A percentile compares a stretch with the other conserved stretches of the same genome.
These are phyloP conservation scores for Nemopilema nomurai DNA, from an alignment of 30 jellyfish, hydroid and myxozoan species.

Conservation along the genomic window DNA sequence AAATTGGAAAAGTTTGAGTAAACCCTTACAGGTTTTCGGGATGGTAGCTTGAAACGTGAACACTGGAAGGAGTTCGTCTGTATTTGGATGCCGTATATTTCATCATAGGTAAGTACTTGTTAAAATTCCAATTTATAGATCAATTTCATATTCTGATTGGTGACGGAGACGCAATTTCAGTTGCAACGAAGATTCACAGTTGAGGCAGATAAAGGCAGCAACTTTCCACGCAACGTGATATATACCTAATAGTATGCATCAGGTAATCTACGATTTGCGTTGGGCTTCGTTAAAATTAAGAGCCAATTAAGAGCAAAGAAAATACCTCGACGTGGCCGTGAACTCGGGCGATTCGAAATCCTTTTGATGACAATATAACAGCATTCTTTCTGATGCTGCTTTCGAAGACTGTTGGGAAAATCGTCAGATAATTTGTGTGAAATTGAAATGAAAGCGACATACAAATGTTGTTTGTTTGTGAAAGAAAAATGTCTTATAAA, in stretches of 20 bases:
- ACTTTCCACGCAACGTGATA: neutral
- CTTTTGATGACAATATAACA: slow-evolving; percentile 80
- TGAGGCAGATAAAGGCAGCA: neutral
- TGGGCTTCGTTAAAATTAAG: neutral
- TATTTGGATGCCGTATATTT: neutral
- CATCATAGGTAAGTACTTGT: neutral
- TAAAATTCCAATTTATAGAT: neutral
- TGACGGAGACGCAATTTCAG: neutral
- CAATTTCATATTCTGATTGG: neutral
- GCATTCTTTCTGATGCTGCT: slow-evolving; percentile 66
- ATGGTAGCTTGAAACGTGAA: neutral
- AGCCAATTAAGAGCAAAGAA: neutral
- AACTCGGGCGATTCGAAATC: slow-evolving; percentile 98
- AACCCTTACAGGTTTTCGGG: neutral
- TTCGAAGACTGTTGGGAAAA: slow-evolving; percentile 54
- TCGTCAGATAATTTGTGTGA: neutral
- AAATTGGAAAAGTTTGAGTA: neutral
- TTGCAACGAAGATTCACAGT: neutral
- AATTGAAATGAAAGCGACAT: neutral
- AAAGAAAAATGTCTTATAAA: too few species aligned
- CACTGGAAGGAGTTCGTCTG: neutral
- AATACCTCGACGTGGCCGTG: slow-evolving; percentile 89
- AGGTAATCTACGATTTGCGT: too few species aligned
- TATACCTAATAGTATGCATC: too few species aligned
- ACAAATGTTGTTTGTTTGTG: too few species aligned